phyloP scores from a whole-genome alignment of 2,113 vertebrate genomes.

The Mola mola region DNA sequence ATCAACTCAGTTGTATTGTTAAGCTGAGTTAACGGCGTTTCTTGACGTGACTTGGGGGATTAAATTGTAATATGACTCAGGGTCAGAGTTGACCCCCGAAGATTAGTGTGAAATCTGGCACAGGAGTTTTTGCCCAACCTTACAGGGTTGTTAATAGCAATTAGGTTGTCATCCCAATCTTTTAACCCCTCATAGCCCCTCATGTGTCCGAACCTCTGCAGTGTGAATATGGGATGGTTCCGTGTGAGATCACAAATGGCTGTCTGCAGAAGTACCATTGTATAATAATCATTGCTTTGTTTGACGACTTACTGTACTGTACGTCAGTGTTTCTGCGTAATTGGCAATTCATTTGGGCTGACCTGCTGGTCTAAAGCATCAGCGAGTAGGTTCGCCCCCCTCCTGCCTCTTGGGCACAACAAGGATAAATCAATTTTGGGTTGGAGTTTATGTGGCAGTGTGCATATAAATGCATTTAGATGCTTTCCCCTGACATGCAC shows the following conservation, averaged over 20 bases:
- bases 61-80: slow-evolving; percentile 12
- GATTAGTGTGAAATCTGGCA: not conserved
- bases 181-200: slow-evolving; percentile 2
- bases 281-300: slow-evolving; percentile 8
- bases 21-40: not conserved
- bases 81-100: slow-evolving; percentile 13
- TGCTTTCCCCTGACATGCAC: slow-evolving; percentile 3
- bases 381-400: not conserved
- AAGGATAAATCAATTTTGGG: no score
- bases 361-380: slow-evolving; percentile 22
- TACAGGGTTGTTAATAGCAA: slow-evolving; percentile 14
- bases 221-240: slow-evolving; percentile 13
- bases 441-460: no score
- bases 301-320: slow-evolving; percentile 5
- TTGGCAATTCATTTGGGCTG: slow-evolving; percentile 47
- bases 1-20: slow-evolving; percentile 2
- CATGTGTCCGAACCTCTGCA: not conserved
- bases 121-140: not conserved
- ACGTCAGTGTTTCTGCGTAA: slow-evolving; percentile 12
- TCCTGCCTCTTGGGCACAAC: no score
- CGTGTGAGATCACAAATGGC: slow-evolving; percentile 1
- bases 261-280: slow-evolving; percentile 3
- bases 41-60: slow-evolving; percentile 29
- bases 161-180: slow-evolving; percentile 23
- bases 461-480: slow-evolving; percentile 26